Evolutionary conservation across 37 sponge, comb jelly and placozoan species (phyloP).

Genomic region (Crambe crambe): DNA sequence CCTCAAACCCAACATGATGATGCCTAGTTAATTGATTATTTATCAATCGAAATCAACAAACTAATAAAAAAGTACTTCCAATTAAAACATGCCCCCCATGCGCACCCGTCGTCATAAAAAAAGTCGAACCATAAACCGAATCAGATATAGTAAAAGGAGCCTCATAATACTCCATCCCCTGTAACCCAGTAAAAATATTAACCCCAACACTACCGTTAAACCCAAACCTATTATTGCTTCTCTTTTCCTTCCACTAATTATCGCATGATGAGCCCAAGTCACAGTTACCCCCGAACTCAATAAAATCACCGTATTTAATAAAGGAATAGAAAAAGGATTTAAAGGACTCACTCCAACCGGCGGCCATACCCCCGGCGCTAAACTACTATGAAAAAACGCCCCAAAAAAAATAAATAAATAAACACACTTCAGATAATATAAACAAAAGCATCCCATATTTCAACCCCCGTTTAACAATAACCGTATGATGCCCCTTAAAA

Average conservation of each 20-base stretch:
- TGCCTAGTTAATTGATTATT: constrained; percentile 72
- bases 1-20: constrained; percentile 84
- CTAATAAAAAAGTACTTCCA: constrained; percentile 77
- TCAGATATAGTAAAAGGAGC: constrained; percentile 86
- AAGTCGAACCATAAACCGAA: constrained; percentile 81
- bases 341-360: constrained; percentile 69
- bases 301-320: constrained; percentile 85
- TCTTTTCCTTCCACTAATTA: constrained; percentile 73
- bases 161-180: constrained; percentile 83
- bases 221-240: constrained; percentile 62
- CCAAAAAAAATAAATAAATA: constrained; percentile 88
- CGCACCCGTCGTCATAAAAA: constrained; percentile 79
- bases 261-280: constrained; percentile 82
- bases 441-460: constrained; percentile 86
- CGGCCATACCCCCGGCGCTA: constrained; percentile 72
- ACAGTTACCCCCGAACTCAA: constrained; percentile 79
- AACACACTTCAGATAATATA: constrained; percentile 78
- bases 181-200: constrained; percentile 77
- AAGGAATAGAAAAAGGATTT: constrained; percentile 66
- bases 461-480: constrained; percentile 74
- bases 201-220: constrained; percentile 65
- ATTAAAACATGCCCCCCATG: constrained; percentile 85
- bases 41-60: constrained; percentile 70
- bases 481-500: constrained; percentile 71
- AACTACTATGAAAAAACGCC: constrained; percentile 88